Evolutionary conservation across 1,140 invertebrate genomes (phyloP).

Genomic region (Hirudo medicinalis): DNA sequence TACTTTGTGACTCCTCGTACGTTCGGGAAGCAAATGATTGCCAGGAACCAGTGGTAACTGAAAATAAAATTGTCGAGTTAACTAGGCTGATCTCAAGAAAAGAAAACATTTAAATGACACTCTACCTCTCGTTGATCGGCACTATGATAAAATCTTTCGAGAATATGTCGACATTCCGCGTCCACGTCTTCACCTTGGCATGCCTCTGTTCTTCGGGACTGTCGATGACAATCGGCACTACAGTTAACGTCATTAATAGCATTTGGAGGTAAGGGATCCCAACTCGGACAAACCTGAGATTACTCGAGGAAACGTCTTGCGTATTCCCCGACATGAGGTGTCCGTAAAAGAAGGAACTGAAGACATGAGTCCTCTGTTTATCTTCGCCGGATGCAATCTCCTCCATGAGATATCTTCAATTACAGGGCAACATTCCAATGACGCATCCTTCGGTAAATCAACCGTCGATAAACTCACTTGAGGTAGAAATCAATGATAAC

Average conservation of each 20-base stretch:
- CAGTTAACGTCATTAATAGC: background rate
- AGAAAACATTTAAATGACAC: background rate
- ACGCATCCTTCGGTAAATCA: no score
- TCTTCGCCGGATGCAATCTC: slow-evolving; percentile 57
- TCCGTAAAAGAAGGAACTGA: slow-evolving; percentile 91
- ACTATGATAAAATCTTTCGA: slow-evolving; percentile 90
- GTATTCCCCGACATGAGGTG: slow-evolving; percentile 53
- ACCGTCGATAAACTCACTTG: slow-evolving; percentile 47
- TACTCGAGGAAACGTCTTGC: slow-evolving; percentile 50
- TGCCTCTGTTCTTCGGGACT: slow-evolving; percentile 65
- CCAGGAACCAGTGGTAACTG: slow-evolving; percentile 85
- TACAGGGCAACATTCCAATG: no score
- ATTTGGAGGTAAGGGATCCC: background rate
- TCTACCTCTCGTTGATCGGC: slow-evolving; percentile 84
- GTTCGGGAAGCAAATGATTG: slow-evolving; percentile 85
- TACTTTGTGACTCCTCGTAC: slow-evolving; percentile 41
- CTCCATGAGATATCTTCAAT: slow-evolving; percentile 54
- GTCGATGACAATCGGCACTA: background rate
- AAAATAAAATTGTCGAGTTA: background rate
- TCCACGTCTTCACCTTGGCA: slow-evolving; percentile 82
- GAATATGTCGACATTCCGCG: slow-evolving; percentile 88
- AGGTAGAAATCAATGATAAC: slow-evolving; percentile 95
- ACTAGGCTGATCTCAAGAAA: background rate
- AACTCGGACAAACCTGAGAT: background rate
- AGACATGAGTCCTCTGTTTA: slow-evolving; percentile 71